phyloP scores from a whole-genome alignment of 1,140 invertebrate genomes.

The Telenomus remus region DNA sequence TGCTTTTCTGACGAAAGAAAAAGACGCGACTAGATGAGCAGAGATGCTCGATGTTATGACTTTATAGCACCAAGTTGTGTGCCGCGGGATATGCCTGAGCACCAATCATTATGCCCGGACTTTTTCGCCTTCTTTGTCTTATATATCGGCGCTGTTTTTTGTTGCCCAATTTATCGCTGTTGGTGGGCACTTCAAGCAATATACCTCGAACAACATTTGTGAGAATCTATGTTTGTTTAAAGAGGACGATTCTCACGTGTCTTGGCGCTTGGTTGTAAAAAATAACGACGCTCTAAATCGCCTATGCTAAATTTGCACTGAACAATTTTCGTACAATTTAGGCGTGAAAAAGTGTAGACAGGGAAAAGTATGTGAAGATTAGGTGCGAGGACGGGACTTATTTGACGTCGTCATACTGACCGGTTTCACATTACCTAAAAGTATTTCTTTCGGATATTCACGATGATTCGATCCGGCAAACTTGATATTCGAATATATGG shows the following conservation, averaged over 20 bases:
- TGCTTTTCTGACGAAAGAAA: conserved; percentile 28
- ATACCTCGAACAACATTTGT: conserved; percentile 44
- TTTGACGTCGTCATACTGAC: neutral
- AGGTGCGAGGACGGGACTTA: neutral
- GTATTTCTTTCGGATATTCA: conserved; percentile 15
- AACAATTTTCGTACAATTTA: no score
- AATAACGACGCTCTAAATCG: no score
- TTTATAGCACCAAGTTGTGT: conserved; percentile 64
- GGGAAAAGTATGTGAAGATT: no score
- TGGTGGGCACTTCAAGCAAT: conserved; percentile 59
- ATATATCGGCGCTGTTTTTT: conserved; percentile 54
- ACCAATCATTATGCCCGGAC: conserved; percentile 46
- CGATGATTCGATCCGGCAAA: conserved; percentile 9
- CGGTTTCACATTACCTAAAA: conserved; percentile 9
- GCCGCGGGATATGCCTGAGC: conserved; percentile 56
- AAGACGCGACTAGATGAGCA: conserved; percentile 28
- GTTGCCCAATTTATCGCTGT: conserved; percentile 69
- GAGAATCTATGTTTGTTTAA: conserved; percentile 37
- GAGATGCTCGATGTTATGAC: conserved; percentile 62
- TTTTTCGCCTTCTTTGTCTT: conserved; percentile 62
- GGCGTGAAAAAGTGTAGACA: no score
- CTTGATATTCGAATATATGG: conserved; percentile 16
- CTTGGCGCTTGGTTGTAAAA: neutral
- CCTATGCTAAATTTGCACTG: no score
- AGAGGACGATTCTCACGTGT: conserved; percentile 35